phyloP scores from a whole-genome alignment of 2,797 vertebrate genomes.

The Protosalanx chinensis region DNA sequence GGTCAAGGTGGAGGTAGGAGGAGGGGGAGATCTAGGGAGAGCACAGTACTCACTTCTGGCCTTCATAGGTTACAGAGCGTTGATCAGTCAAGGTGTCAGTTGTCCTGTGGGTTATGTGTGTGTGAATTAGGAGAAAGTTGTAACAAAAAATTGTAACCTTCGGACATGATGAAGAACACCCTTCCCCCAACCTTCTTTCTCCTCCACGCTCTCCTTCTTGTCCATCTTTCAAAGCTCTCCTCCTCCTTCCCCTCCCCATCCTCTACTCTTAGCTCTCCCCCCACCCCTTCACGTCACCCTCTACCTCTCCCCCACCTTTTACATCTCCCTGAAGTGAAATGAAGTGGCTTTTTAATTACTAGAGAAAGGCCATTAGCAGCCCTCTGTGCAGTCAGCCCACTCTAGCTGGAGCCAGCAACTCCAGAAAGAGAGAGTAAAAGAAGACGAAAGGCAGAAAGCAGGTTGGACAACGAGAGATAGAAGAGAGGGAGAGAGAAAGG shows the following conservation, averaged over 20 bases:
- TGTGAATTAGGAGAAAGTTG: too few relatives aligned
- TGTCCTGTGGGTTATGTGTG: too few relatives aligned
- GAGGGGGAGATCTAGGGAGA: not conserved
- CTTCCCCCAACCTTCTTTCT: too few relatives aligned
- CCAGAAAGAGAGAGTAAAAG: slow-evolving; percentile 11
- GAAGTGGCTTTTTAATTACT: slow-evolving; percentile 65
- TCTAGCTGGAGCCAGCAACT: slow-evolving; percentile 28
- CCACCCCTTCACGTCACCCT: not conserved
- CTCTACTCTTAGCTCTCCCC: too few relatives aligned
- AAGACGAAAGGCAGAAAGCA: slow-evolving; percentile 37
- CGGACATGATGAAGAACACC: too few relatives aligned
- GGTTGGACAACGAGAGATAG: slow-evolving; percentile 36
- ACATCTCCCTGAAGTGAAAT: slow-evolving; percentile 38
- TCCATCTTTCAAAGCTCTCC: not conserved
- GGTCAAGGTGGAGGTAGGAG: not conserved
- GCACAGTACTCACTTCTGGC: too few relatives aligned
- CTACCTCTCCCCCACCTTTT: not conserved
- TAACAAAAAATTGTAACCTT: too few relatives aligned
- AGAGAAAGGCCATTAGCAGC: slow-evolving; percentile 55
- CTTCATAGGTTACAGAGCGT: too few relatives aligned
- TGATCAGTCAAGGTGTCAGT: too few relatives aligned
- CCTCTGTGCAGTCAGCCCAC: slow-evolving; percentile 35
- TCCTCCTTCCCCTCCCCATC: not conserved
- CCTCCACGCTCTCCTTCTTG: too few relatives aligned
- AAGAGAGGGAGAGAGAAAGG: slow-evolving; percentile 8